Evolutionary conservation across 35 echinoderm and acorn worm genomes (phyloP).

Genomic region (Heliocidaris erythrogramma): DNA sequence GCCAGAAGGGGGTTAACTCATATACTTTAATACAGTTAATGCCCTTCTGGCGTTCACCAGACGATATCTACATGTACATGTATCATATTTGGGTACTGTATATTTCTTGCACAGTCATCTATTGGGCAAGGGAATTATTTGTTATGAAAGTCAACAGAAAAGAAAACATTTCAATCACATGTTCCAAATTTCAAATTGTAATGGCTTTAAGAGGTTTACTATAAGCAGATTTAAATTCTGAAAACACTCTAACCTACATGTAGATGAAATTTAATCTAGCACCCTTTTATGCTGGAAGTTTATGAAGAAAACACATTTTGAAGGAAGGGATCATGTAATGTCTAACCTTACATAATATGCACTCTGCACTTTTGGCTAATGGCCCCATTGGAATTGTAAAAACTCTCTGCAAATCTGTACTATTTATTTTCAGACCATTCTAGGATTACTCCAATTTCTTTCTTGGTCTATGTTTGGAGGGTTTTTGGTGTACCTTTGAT

Average conservation of each 20-base stretch:
- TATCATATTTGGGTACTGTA: too few species aligned
- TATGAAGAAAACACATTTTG: background rate
- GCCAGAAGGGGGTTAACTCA: too few species aligned
- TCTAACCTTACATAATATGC: background rate
- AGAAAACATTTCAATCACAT: too few species aligned
- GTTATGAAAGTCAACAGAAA: too few species aligned
- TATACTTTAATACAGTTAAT: too few species aligned
- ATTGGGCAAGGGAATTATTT: background rate
- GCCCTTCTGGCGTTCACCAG: too few species aligned
- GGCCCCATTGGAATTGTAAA: slow-evolving; percentile 1
- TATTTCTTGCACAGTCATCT: background rate
- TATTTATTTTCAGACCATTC: background rate
- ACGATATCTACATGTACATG: too few species aligned
- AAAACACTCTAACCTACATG: background rate
- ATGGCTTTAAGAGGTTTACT: background rate
- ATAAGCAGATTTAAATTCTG: background rate
- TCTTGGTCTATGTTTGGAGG: background rate
- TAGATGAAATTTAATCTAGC: background rate
- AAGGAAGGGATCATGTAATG: background rate
- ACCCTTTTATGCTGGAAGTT: background rate
- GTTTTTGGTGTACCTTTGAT: slow-evolving; percentile 70
- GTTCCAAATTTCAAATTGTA: background rate
- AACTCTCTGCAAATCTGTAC: slow-evolving; percentile 9
- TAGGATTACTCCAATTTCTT: background rate
- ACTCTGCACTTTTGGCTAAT: background rate